A percentile compares a stretch with the other conserved stretches of the same genome.
Conservation (phyloP, 2,797 vertebrate species). For the Parambassis ranga region DNA sequence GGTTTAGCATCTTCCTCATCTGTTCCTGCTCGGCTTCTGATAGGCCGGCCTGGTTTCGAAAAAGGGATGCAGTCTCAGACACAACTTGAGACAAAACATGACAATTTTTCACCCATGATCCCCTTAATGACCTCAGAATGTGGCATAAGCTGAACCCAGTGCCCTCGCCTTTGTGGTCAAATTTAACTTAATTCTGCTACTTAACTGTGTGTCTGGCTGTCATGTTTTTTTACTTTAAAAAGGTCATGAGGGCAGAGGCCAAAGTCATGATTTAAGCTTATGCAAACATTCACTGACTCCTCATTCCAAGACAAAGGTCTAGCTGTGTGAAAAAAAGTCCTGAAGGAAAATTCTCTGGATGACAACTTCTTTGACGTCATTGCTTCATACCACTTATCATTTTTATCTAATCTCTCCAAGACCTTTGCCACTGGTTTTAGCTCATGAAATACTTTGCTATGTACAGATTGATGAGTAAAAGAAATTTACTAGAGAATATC, state of each 20-base stretch:
- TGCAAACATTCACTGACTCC: constrained; percentile 32
- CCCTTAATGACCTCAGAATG: neutral
- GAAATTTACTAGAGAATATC: too few species aligned
- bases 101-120: neutral
- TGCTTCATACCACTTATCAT: neutral
- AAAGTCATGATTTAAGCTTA: constrained; percentile 31
- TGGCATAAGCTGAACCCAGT: neutral
- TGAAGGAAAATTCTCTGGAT: constrained; percentile 24
- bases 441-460: neutral
- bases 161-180: neutral
- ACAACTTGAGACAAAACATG: neutral
- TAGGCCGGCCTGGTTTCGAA: constrained; percentile 86
- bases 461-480: too few species aligned
- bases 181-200: constrained; percentile 10
- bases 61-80: neutral
- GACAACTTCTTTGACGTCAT: neutral
- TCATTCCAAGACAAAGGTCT: constrained; percentile 4
- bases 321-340: constrained; percentile 20
- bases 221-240: constrained; percentile 8
- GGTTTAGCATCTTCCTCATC: constrained; percentile 99
- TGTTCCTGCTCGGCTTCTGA: constrained; percentile 96
- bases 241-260: constrained; percentile 30
- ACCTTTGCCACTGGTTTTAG: neutral
- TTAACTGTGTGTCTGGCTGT: constrained; percentile 5
- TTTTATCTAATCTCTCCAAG: neutral